Conservation (phyloP, 2,797 vertebrate genomes). For the Calcarius lapponicus region DNA sequence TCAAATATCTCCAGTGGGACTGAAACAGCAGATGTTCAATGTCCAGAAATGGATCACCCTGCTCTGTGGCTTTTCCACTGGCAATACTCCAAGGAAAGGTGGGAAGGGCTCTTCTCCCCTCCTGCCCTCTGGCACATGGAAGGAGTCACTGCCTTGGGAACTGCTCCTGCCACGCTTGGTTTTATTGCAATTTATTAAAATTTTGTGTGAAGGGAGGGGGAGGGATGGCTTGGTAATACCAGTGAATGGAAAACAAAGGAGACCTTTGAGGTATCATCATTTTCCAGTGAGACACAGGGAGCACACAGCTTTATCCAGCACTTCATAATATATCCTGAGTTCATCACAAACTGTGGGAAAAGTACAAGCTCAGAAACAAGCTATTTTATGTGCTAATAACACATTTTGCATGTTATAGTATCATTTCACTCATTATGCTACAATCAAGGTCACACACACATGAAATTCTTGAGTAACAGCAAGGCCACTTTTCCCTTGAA, state of each 20-base stretch:
- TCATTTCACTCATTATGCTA: background rate
- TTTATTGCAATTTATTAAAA: background rate
- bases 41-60: accelerated
- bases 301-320: background rate
- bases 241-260: background rate
- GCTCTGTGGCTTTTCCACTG: background rate
- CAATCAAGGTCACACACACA: accelerated
- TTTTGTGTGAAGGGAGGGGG: background rate
- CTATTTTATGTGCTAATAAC: background rate
- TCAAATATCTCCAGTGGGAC: background rate
- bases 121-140: background rate
- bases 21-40: background rate
- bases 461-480: background rate
- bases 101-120: background rate
- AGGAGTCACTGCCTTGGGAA: background rate
- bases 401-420: background rate
- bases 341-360: background rate
- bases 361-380: background rate
- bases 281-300: background rate
- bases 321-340: background rate
- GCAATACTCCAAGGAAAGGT: background rate
- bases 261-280: background rate
- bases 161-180: accelerated
- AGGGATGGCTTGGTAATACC: background rate
- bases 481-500: background rate